Evolutionary conservation across 64 coral and sea anemone species (phyloP).

Genomic region (Hydrozoanthus tunicans): DNA sequence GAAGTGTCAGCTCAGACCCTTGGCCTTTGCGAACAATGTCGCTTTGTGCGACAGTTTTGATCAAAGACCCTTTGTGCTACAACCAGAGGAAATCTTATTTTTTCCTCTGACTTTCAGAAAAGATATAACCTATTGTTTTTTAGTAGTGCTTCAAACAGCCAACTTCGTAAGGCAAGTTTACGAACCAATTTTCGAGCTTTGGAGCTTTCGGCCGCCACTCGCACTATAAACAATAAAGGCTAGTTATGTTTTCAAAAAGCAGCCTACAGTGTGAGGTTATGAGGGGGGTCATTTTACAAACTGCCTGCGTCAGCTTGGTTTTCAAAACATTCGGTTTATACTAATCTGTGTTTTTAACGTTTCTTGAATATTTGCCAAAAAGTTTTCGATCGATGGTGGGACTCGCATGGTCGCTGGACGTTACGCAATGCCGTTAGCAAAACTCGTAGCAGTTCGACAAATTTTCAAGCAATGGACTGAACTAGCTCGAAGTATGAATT

Average conservation of each 20-base stretch:
- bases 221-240: conserved; percentile 31
- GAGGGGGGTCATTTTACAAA: neutral
- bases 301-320: conserved; percentile 25
- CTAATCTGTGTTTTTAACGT: neutral
- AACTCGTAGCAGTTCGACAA: neutral
- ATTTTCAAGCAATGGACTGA: neutral
- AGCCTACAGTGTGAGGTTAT: neutral
- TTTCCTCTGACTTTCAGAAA: neutral
- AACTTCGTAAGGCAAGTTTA: neutral
- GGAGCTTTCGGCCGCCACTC: neutral
- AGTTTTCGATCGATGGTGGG: neutral
- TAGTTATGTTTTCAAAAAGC: neutral
- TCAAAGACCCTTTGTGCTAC: conserved; percentile 41
- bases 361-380: conserved; percentile 15
- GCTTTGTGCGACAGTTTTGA: conserved; percentile 20
- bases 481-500: neutral
- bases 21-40: conserved; percentile 35
- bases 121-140: neutral
- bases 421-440: neutral
- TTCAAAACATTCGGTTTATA: neutral
- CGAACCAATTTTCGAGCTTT: neutral
- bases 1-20: conserved; percentile 19
- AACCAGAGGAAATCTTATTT: neutral
- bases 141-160: neutral
- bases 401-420: neutral